phyloP scores from a whole-genome alignment of 1,140 invertebrate species.

The Galleria mellonella region DNA sequence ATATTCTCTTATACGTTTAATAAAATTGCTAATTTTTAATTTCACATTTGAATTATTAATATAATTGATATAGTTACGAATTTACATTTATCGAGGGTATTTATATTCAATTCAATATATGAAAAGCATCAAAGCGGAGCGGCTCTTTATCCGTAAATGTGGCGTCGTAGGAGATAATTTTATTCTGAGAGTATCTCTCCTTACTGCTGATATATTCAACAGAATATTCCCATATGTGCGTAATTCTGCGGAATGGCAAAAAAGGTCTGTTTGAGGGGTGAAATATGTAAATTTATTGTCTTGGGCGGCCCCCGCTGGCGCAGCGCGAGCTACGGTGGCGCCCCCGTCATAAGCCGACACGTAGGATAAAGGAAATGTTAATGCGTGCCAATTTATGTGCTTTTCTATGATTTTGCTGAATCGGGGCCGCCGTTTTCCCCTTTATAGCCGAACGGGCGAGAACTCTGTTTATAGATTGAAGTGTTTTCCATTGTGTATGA shows the following conservation, averaged over 20 bases:
- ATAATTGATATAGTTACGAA: too few relatives aligned
- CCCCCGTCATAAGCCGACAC: conserved; percentile 71
- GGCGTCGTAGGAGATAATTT: conserved; percentile 64
- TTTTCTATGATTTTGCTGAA: conserved; percentile 73
- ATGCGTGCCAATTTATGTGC: conserved; percentile 71
- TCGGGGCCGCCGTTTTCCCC: conserved; percentile 52
- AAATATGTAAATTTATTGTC: conserved; percentile 75
- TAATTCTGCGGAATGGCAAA: conserved; percentile 73
- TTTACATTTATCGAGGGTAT: background rate
- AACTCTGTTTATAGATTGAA: conserved; percentile 54
- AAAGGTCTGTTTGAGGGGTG: conserved; percentile 73
- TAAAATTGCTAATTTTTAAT: too few relatives aligned
- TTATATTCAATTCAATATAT: conserved; percentile 17
- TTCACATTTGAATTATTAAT: too few relatives aligned
- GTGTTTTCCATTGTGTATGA: conserved; percentile 18
- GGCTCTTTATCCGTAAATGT: conserved; percentile 52
- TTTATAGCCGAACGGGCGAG: conserved; percentile 48
- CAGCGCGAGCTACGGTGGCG: conserved; percentile 21
- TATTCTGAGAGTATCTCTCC: conserved; percentile 67
- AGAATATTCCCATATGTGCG: conserved; percentile 73
- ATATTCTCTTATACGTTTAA: too few relatives aligned
- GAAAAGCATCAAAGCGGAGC: conserved; percentile 23
- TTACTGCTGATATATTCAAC: conserved; percentile 71
- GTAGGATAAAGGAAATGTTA: conserved; percentile 74
- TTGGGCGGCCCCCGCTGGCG: conserved; percentile 55